A percentile compares a stretch with the other conserved stretches of the same genome.
phyloP scores from a whole-genome alignment of 2,888 invertebrate genomes.

The Clivina fossor region DNA sequence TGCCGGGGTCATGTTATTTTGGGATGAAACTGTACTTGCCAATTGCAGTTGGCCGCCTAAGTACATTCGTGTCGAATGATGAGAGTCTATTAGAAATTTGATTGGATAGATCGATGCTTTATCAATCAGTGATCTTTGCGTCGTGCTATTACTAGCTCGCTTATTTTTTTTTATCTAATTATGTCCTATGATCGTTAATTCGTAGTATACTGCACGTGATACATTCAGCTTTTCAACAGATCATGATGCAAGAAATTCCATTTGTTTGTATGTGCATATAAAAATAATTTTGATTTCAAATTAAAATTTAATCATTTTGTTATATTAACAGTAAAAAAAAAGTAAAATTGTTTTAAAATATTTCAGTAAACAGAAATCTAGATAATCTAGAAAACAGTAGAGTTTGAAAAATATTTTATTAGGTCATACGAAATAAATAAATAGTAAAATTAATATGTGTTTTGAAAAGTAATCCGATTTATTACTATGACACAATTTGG shows the following conservation, averaged over 20 bases:
- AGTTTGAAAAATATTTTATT: too few species aligned
- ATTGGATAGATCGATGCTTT: slow-evolving; percentile 11
- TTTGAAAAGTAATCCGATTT: too few species aligned
- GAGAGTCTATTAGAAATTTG: background rate
- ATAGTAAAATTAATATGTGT: too few species aligned
- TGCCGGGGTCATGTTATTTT: slow-evolving; percentile 36
- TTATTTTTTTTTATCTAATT: background rate
- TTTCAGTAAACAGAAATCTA: too few species aligned
- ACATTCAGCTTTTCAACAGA: too few species aligned
- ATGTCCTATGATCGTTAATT: background rate
- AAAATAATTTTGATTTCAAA: too few species aligned
- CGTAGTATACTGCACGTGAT: too few species aligned
- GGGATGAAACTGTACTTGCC: slow-evolving; percentile 35
- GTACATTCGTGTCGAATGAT: slow-evolving; percentile 6
- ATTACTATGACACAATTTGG: too few species aligned
- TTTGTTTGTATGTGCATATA: too few species aligned
- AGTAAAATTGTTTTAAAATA: background rate
- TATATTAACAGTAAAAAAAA: background rate
- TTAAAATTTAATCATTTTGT: background rate
- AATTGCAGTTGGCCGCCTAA: slow-evolving; percentile 33
- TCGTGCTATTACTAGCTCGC: slow-evolving; percentile 7
- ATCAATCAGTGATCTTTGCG: slow-evolving; percentile 22
- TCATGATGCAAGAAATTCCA: too few species aligned
- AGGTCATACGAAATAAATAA: too few species aligned
- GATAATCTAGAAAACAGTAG: too few species aligned